phyloP scores from a whole-genome alignment of 2,888 invertebrate genomes.

The Thalpophila matura region DNA sequence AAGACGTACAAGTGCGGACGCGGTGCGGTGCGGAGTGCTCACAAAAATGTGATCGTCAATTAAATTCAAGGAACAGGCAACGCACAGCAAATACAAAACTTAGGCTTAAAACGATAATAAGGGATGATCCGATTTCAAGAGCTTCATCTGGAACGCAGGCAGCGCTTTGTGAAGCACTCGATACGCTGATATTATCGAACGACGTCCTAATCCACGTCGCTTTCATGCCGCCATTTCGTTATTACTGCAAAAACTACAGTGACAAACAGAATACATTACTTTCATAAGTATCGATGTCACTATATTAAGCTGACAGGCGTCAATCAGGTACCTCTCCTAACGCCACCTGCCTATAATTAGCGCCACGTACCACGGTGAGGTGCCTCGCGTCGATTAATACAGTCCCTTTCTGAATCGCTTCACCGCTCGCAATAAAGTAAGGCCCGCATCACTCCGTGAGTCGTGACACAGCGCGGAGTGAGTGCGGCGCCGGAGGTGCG shows the following conservation, averaged over 20 bases:
- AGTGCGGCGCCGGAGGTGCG: neutral
- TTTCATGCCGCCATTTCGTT: neutral
- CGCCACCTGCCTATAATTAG: neutral
- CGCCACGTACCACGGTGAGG: neutral
- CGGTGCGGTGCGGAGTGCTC: too few relatives aligned
- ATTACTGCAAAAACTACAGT: neutral
- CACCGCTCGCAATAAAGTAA: conserved; percentile 11
- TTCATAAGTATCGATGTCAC: neutral
- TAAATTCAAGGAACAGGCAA: conserved; percentile 2
- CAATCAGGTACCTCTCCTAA: neutral
- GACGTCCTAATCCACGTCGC: conserved; percentile 1
- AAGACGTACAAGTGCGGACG: neutral
- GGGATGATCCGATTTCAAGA: conserved; percentile 37
- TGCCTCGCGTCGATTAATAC: neutral
- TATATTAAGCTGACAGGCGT: neutral
- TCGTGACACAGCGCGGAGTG: conserved; percentile 3
- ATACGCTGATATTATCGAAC: conserved; percentile 23
- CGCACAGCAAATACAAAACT: conserved; percentile 18
- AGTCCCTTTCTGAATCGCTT: neutral
- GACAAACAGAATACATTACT: neutral
- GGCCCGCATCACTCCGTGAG: conserved; percentile 13
- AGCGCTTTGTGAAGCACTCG: conserved; percentile 8
- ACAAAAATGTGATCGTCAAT: neutral
- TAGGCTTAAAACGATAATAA: conserved; percentile 27
- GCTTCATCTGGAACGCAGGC: conserved; percentile 19